Evolutionary conservation across 1,140 invertebrate species (phyloP).

Genomic region (Lineus longissimus): DNA sequence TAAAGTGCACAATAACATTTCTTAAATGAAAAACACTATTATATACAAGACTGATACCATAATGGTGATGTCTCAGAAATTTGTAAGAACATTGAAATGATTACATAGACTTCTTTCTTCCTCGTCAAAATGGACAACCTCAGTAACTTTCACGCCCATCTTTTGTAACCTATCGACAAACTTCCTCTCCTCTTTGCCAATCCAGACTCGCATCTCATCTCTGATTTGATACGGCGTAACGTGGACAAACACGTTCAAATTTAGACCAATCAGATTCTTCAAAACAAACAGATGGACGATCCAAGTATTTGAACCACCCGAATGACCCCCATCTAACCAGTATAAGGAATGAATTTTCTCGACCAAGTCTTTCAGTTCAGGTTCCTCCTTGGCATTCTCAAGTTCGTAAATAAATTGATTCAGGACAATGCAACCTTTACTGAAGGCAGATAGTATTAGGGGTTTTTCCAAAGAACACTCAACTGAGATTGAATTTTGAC

Average conservation of each 20-base stretch:
- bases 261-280: slow-evolving; percentile 61
- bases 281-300: slow-evolving; percentile 70
- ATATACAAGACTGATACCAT: too few species aligned
- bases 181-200: slow-evolving; percentile 71
- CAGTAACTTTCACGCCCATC: slow-evolving; percentile 62
- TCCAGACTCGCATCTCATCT: slow-evolving; percentile 73
- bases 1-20: too few species aligned
- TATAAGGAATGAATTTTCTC: slow-evolving; percentile 63
- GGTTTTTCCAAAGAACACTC: slow-evolving; percentile 50
- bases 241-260: slow-evolving; percentile 62
- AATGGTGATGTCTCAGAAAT: slow-evolving; percentile 23
- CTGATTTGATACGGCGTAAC: slow-evolving; percentile 78
- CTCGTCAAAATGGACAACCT: slow-evolving; percentile 66
- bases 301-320: slow-evolving; percentile 78
- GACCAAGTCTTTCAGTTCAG: slow-evolving; percentile 26
- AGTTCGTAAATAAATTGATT: slow-evolving; percentile 86
- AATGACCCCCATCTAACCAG: slow-evolving; percentile 85
- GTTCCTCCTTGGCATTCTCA: slow-evolving; percentile 46
- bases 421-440: slow-evolving; percentile 86
- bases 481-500: neutral
- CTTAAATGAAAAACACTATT: too few species aligned
- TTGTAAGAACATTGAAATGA: slow-evolving; percentile 68
- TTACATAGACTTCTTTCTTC: slow-evolving; percentile 61
- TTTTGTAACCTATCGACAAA: slow-evolving; percentile 67
- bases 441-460: slow-evolving; percentile 70